phyloP scores from a whole-genome alignment of 2,888 invertebrate species.

The Nudaria mundana region DNA sequence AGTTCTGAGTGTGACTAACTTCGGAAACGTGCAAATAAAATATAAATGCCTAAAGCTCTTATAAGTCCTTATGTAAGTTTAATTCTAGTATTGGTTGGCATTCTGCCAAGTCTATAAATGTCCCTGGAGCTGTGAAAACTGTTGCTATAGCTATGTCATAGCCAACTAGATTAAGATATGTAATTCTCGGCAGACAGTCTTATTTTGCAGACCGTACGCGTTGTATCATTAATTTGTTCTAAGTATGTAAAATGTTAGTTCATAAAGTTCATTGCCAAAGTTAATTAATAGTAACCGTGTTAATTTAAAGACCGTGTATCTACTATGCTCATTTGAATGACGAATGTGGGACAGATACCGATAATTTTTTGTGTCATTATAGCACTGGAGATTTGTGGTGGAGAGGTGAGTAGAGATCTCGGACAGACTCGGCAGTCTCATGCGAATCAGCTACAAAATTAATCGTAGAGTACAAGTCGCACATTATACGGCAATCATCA shows the following conservation, averaged over 20 bases:
- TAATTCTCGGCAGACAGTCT: constrained; percentile 1
- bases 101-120: constrained; percentile 62
- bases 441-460: no score
- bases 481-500: no score
- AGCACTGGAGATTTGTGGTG: no score
- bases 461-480: no score
- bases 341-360: constrained; percentile 1
- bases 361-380: no score
- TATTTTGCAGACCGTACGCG: constrained; percentile 1
- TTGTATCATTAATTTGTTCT: constrained; percentile 14
- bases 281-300: constrained; percentile 39
- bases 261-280: constrained; percentile 42
- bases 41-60: constrained; percentile 22
- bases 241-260: constrained; percentile 30
- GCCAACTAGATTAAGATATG: constrained; percentile 22
- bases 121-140: constrained; percentile 45
- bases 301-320: constrained; percentile 23
- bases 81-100: constrained; percentile 51
- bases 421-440: no score
- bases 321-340: not conserved
- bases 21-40: constrained; percentile 17
- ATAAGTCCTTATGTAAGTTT: constrained; percentile 48
- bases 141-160: constrained; percentile 44
- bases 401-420: no score
- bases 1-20: constrained; percentile 3